A percentile compares a stretch with the other conserved stretches of the same genome.
Conservation (phyloP, 2,888 invertebrate genomes). For the Phyllotreta striolata region DNA sequence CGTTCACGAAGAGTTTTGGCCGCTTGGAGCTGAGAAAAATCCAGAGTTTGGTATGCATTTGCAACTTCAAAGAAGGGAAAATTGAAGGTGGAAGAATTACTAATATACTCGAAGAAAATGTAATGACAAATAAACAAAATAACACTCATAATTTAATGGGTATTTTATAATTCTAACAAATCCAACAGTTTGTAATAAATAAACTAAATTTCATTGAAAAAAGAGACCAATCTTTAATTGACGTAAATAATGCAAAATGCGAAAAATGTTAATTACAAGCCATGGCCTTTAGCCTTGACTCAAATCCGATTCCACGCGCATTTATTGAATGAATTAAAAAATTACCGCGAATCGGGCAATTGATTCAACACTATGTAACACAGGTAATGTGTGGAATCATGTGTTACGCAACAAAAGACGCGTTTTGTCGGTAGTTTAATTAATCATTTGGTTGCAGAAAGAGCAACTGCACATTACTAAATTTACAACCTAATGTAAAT, state of each 20-base stretch:
- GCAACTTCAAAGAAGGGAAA: too few relatives aligned
- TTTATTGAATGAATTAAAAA: slow-evolving; percentile 15
- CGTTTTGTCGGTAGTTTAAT: neutral
- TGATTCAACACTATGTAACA: slow-evolving; percentile 6
- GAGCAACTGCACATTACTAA: neutral
- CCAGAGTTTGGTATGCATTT: too few relatives aligned
- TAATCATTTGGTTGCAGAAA: neutral
- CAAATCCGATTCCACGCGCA: slow-evolving; percentile 7
- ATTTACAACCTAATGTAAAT: neutral
- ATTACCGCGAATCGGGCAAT: slow-evolving; percentile 16
- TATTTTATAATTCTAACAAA: too few relatives aligned
- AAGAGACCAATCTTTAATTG: neutral
- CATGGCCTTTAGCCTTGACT: slow-evolving; percentile 18
- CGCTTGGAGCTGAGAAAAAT: slow-evolving; percentile 68
- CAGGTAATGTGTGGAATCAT: slow-evolving; percentile 4
- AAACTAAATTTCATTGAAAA: too few relatives aligned
- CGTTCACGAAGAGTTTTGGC: slow-evolving; percentile 72
- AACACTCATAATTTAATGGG: too few relatives aligned
- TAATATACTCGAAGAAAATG: too few relatives aligned
- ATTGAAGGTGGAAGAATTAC: too few relatives aligned
- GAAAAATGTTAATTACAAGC: slow-evolving; percentile 14
- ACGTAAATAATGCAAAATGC: slow-evolving; percentile 24
- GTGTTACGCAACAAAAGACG: slow-evolving; percentile 11
- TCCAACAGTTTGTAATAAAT: too few relatives aligned
- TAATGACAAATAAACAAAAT: too few relatives aligned